Percentiles rank a stretch among this genome's conserved stretches.
Conservation (phyloP, 2,888 invertebrate species). For the Calliopum simillimum region DNA sequence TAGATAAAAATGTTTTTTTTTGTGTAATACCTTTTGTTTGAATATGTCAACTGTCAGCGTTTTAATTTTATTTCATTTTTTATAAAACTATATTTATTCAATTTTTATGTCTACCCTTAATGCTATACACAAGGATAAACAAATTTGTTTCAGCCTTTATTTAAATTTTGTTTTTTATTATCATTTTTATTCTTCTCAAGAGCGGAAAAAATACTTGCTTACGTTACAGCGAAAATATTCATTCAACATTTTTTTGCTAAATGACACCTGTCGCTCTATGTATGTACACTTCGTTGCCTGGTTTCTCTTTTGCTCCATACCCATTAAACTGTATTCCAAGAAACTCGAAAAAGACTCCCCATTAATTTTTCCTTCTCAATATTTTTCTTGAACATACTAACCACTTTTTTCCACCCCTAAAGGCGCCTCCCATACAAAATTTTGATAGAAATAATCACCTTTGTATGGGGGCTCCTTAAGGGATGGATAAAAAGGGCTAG, state of each 20-base stretch:
- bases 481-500: no score
- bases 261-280: background rate
- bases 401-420: no score
- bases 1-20: constrained; percentile 11
- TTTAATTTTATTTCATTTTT: background rate
- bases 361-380: no score
- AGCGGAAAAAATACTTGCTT: background rate
- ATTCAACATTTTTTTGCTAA: background rate
- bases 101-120: background rate
- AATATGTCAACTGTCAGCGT: background rate
- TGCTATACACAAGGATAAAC: constrained; percentile 27
- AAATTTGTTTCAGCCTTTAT: background rate
- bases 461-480: no score
- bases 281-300: background rate
- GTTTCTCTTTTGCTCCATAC: background rate
- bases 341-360: no score
- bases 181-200: constrained; percentile 8
- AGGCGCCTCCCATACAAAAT: no score
- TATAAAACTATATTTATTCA: constrained; percentile 4
- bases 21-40: background rate
- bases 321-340: no score
- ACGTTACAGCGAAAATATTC: background rate
- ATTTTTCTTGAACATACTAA: no score
- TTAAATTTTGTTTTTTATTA: constrained; percentile 6
- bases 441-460: no score